Percentiles rank a stretch among this genome's conserved stretches.
Evolutionary conservation across 2,888 invertebrate genomes (phyloP).

Genomic region (Drosophila antonietae): DNA sequence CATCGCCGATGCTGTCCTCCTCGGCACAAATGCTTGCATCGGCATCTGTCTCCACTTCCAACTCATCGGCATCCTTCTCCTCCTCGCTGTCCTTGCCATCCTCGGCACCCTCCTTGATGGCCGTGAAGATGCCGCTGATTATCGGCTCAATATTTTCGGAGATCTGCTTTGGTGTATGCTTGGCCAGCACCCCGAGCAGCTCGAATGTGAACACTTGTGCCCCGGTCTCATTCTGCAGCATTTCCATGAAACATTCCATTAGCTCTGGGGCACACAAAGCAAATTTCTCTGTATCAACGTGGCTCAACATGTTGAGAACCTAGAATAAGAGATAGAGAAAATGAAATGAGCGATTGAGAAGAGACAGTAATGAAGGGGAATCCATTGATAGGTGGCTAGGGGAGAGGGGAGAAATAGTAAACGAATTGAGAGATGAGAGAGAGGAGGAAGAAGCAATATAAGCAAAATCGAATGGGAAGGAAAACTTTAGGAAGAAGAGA

Average conservation of each 20-base stretch:
- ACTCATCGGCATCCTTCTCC: neutral
- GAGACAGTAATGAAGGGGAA: neutral
- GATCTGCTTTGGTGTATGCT: neutral
- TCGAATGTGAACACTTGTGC: neutral
- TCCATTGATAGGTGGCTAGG: neutral
- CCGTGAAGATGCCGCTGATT: neutral
- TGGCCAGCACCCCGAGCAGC: neutral
- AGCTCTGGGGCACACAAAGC: neutral
- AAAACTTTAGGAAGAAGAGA: neutral
- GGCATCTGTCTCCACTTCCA: neutral
- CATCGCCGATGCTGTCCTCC: slow-evolving; percentile 13
- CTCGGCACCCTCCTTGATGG: neutral
- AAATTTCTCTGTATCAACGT: neutral
- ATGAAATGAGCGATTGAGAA: neutral
- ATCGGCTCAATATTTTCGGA: neutral
- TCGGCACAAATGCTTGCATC: neutral
- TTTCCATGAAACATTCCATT: neutral
- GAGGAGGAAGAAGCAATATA: neutral
- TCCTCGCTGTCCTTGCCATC: neutral
- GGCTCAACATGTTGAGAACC: neutral
- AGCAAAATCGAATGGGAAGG: neutral
- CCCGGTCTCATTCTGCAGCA: neutral
- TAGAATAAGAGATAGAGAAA: neutral
- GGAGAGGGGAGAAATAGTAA: neutral
- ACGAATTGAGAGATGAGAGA: neutral